phyloP scores from a whole-genome alignment of 2,797 vertebrate genomes.

The Alcedo atthis region DNA sequence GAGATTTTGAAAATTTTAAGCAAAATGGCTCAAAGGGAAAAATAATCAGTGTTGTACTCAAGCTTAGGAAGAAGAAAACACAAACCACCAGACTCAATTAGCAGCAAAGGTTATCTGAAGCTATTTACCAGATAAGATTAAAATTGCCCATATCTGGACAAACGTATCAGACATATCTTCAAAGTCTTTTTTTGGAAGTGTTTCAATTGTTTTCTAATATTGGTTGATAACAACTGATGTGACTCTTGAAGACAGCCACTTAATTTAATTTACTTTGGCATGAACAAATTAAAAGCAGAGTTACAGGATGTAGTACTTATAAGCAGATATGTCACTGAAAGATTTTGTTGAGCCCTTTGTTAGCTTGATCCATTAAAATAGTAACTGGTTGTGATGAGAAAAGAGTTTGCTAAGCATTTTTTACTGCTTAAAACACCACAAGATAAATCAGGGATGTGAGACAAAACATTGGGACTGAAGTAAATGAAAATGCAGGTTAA shows the following conservation, averaged over 20 bases:
- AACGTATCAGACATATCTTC: neutral
- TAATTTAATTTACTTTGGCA: neutral
- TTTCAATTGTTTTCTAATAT: neutral
- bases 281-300: neutral
- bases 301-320: neutral
- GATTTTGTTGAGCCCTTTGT: neutral
- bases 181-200: neutral
- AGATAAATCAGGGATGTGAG: neutral
- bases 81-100: neutral
- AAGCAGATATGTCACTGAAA: neutral
- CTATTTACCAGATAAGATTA: conserved; percentile 4
- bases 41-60: neutral
- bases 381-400: neutral
- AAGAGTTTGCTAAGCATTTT: neutral
- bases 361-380: neutral
- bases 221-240: neutral
- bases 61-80: neutral
- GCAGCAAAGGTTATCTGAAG: neutral
- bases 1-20: neutral
- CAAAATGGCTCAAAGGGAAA: neutral
- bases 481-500: neutral
- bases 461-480: neutral
- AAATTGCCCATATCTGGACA: neutral
- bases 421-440: neutral
- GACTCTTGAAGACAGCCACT: neutral